phyloP scores from a whole-genome alignment of 1,140 invertebrate genomes.

The Oscheius sp. region DNA sequence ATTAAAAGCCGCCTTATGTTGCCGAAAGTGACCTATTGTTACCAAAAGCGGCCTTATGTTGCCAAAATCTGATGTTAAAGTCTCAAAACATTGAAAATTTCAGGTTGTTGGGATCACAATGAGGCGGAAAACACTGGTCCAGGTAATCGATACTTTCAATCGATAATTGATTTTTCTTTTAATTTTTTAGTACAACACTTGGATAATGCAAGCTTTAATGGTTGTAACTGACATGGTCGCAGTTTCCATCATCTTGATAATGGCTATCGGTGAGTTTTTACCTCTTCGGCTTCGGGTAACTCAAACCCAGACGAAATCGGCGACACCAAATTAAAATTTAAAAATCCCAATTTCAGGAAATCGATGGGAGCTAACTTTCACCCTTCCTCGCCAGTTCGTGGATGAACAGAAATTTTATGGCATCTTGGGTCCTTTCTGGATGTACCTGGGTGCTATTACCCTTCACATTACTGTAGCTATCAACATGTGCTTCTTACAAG shows the following conservation, averaged over 20 bases:
- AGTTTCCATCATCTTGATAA: not conserved
- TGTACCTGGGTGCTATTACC: constrained; percentile 35
- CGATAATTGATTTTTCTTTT: not conserved
- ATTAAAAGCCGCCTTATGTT: no score
- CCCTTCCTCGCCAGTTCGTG: not conserved
- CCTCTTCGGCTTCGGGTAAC: no score
- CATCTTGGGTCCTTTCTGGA: constrained; percentile 36
- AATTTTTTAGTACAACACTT: not conserved
- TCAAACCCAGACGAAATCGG: no score
- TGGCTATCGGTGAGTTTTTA: not conserved
- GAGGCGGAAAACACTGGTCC: no score
- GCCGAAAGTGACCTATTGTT: no score
- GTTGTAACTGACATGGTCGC: not conserved
- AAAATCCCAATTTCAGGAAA: not conserved
- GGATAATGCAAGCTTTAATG: not conserved
- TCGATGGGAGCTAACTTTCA: not conserved
- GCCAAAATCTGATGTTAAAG: no score
- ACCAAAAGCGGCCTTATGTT: no score
- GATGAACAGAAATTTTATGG: not conserved
- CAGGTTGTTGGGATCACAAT: no score
- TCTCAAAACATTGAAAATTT: no score
- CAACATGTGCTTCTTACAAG: constrained; percentile 32
- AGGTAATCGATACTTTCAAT: not conserved
- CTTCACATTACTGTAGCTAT: constrained; percentile 38
- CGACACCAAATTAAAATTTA: no score